phyloP scores from a whole-genome alignment of 2,113 vertebrate species.

The Coreoperca whiteheadi region DNA sequence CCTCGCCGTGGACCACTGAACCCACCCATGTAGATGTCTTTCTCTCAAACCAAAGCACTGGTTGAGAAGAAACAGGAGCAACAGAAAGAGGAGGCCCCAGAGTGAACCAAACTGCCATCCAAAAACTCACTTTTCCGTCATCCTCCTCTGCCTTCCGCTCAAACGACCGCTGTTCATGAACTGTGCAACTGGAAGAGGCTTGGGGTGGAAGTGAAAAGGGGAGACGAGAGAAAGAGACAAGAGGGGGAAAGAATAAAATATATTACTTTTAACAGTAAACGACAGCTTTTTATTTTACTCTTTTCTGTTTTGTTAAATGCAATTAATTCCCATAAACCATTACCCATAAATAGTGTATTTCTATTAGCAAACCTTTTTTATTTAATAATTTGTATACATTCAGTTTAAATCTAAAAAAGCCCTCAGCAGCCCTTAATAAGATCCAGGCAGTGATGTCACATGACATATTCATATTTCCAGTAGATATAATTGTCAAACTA shows the following conservation, averaged over 20 bases:
- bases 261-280: neutral
- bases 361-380: neutral
- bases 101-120: neutral
- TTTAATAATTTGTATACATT: neutral
- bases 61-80: conserved; percentile 24
- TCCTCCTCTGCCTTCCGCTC: conserved; percentile 90
- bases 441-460: neutral
- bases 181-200: conserved; percentile 85
- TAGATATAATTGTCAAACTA: neutral
- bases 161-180: conserved; percentile 87
- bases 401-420: neutral
- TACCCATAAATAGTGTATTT: neutral
- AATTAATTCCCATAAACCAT: neutral
- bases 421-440: neutral
- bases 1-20: conserved; percentile 7
- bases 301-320: neutral
- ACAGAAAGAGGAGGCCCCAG: conserved; percentile 23
- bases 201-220: neutral
- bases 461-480: neutral
- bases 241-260: neutral
- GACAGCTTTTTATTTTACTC: neutral
- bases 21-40: conserved; percentile 12
- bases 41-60: conserved; percentile 36
- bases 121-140: conserved; percentile 90
- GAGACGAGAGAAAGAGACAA: conserved; percentile 17